Evolutionary conservation across 2,888 invertebrate genomes (phyloP).

Genomic region (Meandrusa payeni): DNA sequence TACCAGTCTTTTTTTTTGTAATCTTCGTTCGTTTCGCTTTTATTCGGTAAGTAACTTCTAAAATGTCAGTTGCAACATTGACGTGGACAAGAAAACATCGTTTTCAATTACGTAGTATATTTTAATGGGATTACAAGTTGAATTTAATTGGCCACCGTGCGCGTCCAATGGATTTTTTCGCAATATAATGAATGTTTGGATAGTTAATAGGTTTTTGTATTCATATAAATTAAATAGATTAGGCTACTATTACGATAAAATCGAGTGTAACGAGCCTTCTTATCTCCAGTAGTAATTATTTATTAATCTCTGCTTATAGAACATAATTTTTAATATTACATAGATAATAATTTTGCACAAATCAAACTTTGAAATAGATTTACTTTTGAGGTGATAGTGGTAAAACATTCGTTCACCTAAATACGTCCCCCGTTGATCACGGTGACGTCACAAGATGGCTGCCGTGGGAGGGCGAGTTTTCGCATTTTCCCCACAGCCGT

Average conservation of each 20-base stretch:
- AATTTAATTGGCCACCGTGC: not conserved
- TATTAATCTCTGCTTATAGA: no score
- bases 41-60: slow-evolving; percentile 44
- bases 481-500: slow-evolving; percentile 70
- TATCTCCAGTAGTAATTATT: no score
- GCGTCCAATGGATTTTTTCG: not conserved
- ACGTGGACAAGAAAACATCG: slow-evolving; percentile 39
- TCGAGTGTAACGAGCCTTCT: no score
- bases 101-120: slow-evolving; percentile 6
- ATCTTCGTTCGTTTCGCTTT: slow-evolving; percentile 46
- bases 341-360: no score
- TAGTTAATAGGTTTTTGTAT: no score
- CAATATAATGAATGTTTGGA: not conserved
- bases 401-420: slow-evolving; percentile 30
- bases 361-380: no score
- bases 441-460: slow-evolving; percentile 76
- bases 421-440: slow-evolving; percentile 52
- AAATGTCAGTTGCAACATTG: slow-evolving; percentile 60
- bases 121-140: slow-evolving; percentile 6
- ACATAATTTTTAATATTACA: no score
- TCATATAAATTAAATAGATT: no score
- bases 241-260: no score
- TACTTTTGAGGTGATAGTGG: no score
- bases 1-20: slow-evolving; percentile 38
- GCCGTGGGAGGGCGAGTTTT: slow-evolving; percentile 67